phyloP scores from a whole-genome alignment of 2,113 vertebrate species.

The Nestor notabilis region DNA sequence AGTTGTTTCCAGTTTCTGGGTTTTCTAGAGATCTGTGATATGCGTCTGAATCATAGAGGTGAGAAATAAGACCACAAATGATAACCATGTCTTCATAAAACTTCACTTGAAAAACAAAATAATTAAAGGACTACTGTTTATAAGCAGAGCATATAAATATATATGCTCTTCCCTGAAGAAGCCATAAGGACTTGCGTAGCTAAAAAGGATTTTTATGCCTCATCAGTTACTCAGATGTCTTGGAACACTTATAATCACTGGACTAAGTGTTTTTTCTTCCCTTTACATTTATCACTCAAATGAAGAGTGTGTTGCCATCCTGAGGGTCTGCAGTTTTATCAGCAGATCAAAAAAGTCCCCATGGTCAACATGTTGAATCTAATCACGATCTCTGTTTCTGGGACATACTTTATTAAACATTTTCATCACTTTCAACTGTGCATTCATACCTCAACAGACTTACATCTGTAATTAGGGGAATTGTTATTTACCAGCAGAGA shows the following conservation, averaged over 20 bases:
- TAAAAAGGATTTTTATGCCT: neutral
- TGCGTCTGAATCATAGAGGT: neutral
- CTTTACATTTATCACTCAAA: neutral
- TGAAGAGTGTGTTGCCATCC: neutral
- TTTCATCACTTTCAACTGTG: conserved; percentile 62
- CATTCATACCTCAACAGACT: conserved; percentile 56
- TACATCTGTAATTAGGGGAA: conserved; percentile 73
- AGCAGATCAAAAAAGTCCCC: neutral
- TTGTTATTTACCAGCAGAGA: conserved; percentile 71
- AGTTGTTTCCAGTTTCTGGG: neutral
- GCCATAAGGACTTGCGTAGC: neutral
- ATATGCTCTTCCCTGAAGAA: neutral
- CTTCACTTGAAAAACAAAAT: neutral
- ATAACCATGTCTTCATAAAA: neutral
- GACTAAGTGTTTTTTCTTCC: neutral
- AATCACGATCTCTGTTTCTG: conserved; percentile 11
- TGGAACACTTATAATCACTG: neutral
- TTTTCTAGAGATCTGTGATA: neutral
- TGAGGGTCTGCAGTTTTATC: neutral
- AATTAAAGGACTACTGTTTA: neutral
- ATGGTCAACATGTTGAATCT: neutral
- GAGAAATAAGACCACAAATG: neutral
- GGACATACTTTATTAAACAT: conserved; percentile 69
- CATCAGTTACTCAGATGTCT: neutral
- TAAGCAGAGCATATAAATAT: neutral